Evolutionary conservation across 2,797 vertebrate species (phyloP).

Genomic region (Coranthus polyacanthus): DNA sequence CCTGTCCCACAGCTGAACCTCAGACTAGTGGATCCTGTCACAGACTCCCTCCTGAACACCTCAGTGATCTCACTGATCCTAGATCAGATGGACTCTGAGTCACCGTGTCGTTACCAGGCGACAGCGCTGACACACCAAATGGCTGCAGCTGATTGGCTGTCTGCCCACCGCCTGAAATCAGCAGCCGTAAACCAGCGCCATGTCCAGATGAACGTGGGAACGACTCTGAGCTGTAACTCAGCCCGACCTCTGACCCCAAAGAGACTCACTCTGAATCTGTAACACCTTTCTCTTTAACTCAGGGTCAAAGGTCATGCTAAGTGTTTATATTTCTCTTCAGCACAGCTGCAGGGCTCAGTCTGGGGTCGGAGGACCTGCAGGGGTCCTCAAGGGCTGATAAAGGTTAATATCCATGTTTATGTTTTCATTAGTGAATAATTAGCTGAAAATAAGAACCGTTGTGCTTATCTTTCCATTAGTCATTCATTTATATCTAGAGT

Average conservation of each 20-base stretch:
- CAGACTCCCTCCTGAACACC: no score
- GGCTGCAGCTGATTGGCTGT: conserved; percentile 17
- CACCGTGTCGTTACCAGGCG: not conserved
- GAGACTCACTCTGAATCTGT: conserved; percentile 11
- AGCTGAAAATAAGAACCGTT: no score
- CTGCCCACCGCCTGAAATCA: not conserved
- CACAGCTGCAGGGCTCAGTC: conserved; percentile 5
- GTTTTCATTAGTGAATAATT: no score
- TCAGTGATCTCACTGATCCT: no score
- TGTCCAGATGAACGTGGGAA: conserved; percentile 37
- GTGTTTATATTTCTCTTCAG: conserved; percentile 30
- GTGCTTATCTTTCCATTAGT: no score
- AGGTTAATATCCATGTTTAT: no score
- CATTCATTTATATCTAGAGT: no score
- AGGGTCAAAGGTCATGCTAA: conserved; percentile 16
- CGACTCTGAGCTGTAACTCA: not conserved
- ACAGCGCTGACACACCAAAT: accelerated
- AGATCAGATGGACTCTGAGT: not conserved
- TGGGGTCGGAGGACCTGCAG: conserved; percentile 17
- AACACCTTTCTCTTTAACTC: not conserved
- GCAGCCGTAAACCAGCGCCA: conserved; percentile 5
- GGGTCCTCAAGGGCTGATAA: not conserved
- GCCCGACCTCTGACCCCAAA: conserved; percentile 16
- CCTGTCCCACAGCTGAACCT: no score
- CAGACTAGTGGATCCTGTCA: no score